A percentile compares a stretch with the other conserved stretches of the same genome.
Conservation (phyloP, 2,113 vertebrate genomes). For the Peucedramus taeniatus region DNA sequence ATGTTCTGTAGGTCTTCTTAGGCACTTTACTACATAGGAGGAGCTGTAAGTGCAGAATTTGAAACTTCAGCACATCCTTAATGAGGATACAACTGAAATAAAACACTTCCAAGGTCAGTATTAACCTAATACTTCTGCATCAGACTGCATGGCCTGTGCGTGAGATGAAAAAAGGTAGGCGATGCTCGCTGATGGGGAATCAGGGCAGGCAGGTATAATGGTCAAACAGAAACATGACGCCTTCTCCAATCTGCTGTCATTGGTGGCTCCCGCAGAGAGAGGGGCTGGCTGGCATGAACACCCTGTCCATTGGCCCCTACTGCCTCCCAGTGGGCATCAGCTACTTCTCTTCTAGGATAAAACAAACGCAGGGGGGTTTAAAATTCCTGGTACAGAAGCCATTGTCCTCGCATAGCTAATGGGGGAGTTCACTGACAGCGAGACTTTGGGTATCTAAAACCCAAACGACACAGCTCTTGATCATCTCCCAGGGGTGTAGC, state of each 20-base stretch:
- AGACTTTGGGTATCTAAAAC: not conserved
- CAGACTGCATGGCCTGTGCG: no score
- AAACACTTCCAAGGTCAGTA: not conserved
- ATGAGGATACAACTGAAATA: not conserved
- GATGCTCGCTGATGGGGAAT: not conserved
- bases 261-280: not conserved
- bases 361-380: not conserved
- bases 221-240: not conserved
- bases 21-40: not conserved
- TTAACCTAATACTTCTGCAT: not conserved
- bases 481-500: not conserved
- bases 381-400: not conserved
- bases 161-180: not conserved
- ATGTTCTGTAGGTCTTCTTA: not conserved
- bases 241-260: not conserved
- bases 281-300: not conserved
- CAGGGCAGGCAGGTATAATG: not conserved
- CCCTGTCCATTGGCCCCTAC: not conserved
- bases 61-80: not conserved
- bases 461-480: not conserved
- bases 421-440: fast-evolving
- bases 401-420: not conserved
- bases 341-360: not conserved
- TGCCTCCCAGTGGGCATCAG: not conserved
- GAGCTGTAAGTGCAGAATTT: not conserved